A percentile compares a stretch with the other conserved stretches of the same genome.
These are phyloP conservation scores for Danionella cerebrum DNA, from an alignment of 2,113 vertebrate species.

Conservation along the genomic window DNA sequence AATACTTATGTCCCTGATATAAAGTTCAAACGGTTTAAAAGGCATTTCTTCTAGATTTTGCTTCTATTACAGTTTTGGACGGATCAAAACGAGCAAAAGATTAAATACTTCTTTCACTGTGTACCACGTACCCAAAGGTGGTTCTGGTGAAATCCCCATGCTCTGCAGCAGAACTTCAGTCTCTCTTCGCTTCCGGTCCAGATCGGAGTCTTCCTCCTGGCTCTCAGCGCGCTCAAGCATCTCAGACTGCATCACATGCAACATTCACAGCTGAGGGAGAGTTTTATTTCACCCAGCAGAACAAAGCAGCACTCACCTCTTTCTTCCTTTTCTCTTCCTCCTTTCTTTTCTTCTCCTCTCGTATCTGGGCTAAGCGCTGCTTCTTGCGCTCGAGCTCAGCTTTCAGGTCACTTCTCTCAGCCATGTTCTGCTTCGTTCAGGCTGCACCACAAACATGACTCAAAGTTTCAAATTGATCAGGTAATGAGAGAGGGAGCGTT, in stretches of 20 bases:
- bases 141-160: constrained; percentile 82
- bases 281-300: neutral
- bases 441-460: too few relatives aligned
- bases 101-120: too few relatives aligned
- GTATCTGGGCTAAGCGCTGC: constrained; percentile 81
- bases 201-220: constrained; percentile 72
- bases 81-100: too few relatives aligned
- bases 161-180: constrained; percentile 81
- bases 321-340: constrained; percentile 85
- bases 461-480: too few relatives aligned
- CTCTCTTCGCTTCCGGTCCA: constrained; percentile 78
- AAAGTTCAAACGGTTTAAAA: too few relatives aligned
- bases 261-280: neutral
- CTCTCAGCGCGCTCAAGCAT: constrained; percentile 77
- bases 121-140: constrained; percentile 71
- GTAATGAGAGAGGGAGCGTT: too few relatives aligned
- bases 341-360: constrained; percentile 83
- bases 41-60: too few relatives aligned
- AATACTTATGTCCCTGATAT: too few relatives aligned
- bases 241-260: constrained; percentile 56
- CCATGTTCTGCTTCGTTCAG: constrained; percentile 58
- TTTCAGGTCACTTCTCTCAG: constrained; percentile 82
- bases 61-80: too few relatives aligned
- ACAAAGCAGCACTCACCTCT: constrained; percentile 64
- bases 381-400: constrained; percentile 86